Percentiles rank a stretch among this genome's conserved stretches.
Evolutionary conservation across 1,140 invertebrate genomes (phyloP).

Genomic region (Trialeurodes vaporariorum): DNA sequence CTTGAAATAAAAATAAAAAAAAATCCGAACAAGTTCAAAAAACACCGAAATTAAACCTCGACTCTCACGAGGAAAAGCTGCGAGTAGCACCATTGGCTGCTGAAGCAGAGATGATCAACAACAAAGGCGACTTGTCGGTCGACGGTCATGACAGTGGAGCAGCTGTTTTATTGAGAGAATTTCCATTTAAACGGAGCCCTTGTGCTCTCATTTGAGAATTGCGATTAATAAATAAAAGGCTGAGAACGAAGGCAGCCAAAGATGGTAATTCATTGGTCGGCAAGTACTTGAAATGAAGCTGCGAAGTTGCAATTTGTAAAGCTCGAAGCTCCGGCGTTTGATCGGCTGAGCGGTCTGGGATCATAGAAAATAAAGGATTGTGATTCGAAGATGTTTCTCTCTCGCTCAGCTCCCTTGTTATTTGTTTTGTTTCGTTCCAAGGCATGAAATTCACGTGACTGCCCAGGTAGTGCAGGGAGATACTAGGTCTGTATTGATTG

Average conservation of each 20-base stretch:
- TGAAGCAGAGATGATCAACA: too few species aligned
- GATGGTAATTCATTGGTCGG: too few species aligned
- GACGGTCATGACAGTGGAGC: too few species aligned
- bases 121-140: too few species aligned
- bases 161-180: too few species aligned
- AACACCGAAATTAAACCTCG: background rate
- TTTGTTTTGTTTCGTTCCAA: slow-evolving; percentile 41
- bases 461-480: slow-evolving; percentile 19
- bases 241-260: too few species aligned
- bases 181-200: too few species aligned
- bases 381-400: slow-evolving; percentile 9
- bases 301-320: background rate
- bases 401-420: slow-evolving; percentile 26
- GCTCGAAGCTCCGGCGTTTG: background rate
- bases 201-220: too few species aligned
- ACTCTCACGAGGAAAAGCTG: background rate
- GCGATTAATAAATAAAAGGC: too few species aligned
- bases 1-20: slow-evolving; percentile 1
- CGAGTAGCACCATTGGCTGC: too few species aligned
- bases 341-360: background rate
- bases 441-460: slow-evolving; percentile 49
- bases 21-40: slow-evolving; percentile 1
- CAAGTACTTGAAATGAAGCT: too few species aligned
- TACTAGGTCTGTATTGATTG: slow-evolving; percentile 34
- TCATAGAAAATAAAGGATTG: background rate